These are phyloP conservation scores for Baryphthengus martii DNA, from an alignment of 2,113 vertebrate species.

Conservation along the genomic window DNA sequence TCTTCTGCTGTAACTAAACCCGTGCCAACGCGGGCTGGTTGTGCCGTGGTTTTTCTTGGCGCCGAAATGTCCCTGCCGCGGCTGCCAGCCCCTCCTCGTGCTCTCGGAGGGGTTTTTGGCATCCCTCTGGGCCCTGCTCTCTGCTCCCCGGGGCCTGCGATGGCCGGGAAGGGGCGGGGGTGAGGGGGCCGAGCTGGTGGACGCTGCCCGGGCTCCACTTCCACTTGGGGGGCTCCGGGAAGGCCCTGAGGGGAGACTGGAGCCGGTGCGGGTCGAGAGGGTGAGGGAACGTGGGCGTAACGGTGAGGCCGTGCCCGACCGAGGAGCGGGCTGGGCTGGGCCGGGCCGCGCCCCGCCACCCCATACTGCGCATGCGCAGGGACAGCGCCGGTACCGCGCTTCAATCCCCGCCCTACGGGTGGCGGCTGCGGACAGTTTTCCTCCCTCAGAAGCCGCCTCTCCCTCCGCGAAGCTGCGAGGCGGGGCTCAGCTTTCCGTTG, in stretches of 20 bases:
- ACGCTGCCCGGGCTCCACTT: not conserved
- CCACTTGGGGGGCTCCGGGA: too few species aligned
- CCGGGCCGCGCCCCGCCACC: too few species aligned
- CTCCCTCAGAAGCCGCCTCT: not conserved
- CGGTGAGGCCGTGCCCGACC: too few species aligned
- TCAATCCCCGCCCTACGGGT: not conserved
- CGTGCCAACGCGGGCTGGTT: rapidly evolving
- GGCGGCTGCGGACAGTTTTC: not conserved
- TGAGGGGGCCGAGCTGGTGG: too few species aligned
- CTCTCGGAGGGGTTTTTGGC: not conserved
- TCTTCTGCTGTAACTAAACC: not conserved
- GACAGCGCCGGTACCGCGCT: rapidly evolving
- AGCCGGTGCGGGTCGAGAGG: not conserved
- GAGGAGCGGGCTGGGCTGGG: too few species aligned
- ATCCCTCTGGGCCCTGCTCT: not conserved
- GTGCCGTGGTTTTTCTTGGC: not conserved
- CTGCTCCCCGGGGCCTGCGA: rapidly evolving
- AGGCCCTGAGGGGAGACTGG: not conserved
- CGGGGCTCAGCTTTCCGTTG: rapidly evolving
- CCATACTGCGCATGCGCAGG: not conserved
- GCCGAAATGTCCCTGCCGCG: rapidly evolving
- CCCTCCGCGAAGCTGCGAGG: rapidly evolving
- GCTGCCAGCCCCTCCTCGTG: not conserved
- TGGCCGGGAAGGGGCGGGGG: too few species aligned
- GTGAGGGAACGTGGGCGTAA: not conserved